Base-by-base conservation (phyloP, 2,888 invertebrate genomes). In the Drosophila acutilabella region DNA sequence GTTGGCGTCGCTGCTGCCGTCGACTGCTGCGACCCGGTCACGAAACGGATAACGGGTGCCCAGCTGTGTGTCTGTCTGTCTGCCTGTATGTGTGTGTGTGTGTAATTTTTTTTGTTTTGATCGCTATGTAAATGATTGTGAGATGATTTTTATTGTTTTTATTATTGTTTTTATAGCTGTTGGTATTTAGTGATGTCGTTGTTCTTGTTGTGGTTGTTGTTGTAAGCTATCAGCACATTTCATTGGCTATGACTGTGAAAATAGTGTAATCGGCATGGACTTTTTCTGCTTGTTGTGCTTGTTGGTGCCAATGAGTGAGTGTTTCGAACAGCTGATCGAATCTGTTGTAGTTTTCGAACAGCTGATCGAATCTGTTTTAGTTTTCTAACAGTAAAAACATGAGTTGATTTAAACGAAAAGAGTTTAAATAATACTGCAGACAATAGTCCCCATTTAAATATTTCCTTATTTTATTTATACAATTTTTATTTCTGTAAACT, bases 91-190 rank as follows among this genome's bases (percentile, higher is more conserved):
- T 52, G 20, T 52, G 16, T 47, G 33, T 52, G 23, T 47, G 14
- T 53, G 47, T 50, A 7, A 42, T 58, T 52, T 30, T 42, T 66
- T 80, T 73, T 83, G 85, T 82, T 82, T 82, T 80, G 86, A 78
- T 83, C 81, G 66, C 76, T 82, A 86, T 83, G 86, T 83, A 83
- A 83, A 85, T 85, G 64, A 64, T 53, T 64, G 50, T 66, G 76
- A 80, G 86, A 85, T 83, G 83, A 76, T 84, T 85, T 78, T 70
- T 62, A 61, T 73, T 70, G 62, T 75, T 67, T 81, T 73, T 10
- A 33, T 33, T 66, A 79, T 84, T 70, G 74, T 72, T 71, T 81
- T 72, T 64, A 67, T 74, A 65, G 58, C 71, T 70, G 52, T 50
- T 42, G 48, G 59, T 57, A 64, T 82, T 73, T 75, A 71, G 75